Evolutionary conservation across 1,140 invertebrate genomes (phyloP), one percentile per base, ranked within the genome.

Genomic region (Eueides isabella): DNA sequence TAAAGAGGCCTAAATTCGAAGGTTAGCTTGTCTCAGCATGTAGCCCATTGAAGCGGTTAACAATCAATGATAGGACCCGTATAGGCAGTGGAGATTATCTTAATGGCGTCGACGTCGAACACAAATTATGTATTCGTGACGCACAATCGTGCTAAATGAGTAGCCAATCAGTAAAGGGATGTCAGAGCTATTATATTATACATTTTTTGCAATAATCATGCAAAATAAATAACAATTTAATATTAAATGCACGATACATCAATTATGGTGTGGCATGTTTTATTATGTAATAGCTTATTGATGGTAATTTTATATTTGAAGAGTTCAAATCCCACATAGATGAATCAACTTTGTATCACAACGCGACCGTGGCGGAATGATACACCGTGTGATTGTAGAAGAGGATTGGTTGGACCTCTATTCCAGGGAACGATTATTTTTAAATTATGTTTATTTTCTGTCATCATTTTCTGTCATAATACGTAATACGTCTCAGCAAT

Each of bases 101-200:
- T 88, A 87, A 89, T 87, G 80, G 79, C 75, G 74, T 78, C 80
- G 72, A 69, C 67, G 31, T 29, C 33, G 67, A 62, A 62, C 55
- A 62, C 67, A 61, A 70, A 70, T 70, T 70, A 70, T 70, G 87
- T 88, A 88, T 89, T 84, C 87, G 86, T 81, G 80, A 68, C 76
- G 79, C 83, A 90, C 87, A 90, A 90, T 87, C 83, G 84, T 72
- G 74, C 81, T 85, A 91, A 91, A 91, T 89, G 89, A 90, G 85
- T 82, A 83, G 84, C 82, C 89, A 89, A 91, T 91, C 89, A 85
- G 81, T 38, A 35, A n/a, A 74, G 72, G 72, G 66, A n/a, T 74
- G 72, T 11, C 67, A 63, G 48, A 55, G 9, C 7, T 11, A 55
- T 55, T 55, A 14, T 38, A 7, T 1, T 14, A 5, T 38, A 55